Conservation (phyloP, 2,113 vertebrate species). For the Pseudorectes ferrugineus region DNA sequence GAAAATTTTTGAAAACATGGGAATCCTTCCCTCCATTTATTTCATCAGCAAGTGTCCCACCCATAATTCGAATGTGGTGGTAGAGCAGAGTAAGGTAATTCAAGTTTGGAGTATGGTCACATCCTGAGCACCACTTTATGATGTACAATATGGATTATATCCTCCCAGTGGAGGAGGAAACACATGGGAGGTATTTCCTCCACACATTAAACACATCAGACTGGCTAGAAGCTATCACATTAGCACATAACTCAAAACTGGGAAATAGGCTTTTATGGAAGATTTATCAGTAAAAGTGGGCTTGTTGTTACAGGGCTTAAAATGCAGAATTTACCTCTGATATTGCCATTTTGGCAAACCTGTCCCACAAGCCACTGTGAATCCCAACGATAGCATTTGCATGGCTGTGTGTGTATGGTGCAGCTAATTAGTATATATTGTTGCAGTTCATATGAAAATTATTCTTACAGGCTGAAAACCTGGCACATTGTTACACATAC, state of each 20-base stretch:
- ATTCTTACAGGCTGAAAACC: neutral
- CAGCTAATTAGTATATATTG: neutral
- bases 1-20: conserved; percentile 46
- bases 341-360: neutral
- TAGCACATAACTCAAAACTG: neutral
- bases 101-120: neutral
- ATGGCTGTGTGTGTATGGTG: neutral
- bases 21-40: conserved; percentile 20
- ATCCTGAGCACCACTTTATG: neutral
- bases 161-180: neutral
- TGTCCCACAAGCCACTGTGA: neutral
- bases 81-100: neutral
- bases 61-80: conserved; percentile 30
- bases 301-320: neutral
- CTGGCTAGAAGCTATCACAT: neutral
- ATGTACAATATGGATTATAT: neutral
- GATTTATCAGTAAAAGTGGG: neutral
- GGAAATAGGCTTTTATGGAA: neutral
- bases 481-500: neutral
- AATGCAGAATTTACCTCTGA: neutral
- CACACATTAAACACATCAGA: neutral
- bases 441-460: neutral
- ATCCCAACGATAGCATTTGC: neutral
- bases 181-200: neutral
- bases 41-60: neutral